Evolutionary conservation across 2,888 invertebrate genomes (phyloP).

Genomic region (Trissolcus brochymenae): DNA sequence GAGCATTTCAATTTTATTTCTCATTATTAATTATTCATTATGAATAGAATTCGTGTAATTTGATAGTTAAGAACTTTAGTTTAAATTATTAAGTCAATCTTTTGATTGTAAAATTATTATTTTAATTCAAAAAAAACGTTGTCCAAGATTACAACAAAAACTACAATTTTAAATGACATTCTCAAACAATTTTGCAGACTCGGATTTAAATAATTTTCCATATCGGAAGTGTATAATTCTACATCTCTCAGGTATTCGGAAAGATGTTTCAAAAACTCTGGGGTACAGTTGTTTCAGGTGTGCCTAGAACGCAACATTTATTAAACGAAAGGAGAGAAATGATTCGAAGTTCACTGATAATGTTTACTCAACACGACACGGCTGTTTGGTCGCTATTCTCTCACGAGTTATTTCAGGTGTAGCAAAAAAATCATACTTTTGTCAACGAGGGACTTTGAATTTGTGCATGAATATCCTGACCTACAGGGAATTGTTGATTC

Average conservation of each 20-base stretch:
- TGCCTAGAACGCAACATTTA: conserved; percentile 27
- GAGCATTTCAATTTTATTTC: no score
- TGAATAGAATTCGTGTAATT: no score
- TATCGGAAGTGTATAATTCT: no score
- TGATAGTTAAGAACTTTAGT: no score
- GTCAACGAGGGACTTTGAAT: conserved; percentile 61
- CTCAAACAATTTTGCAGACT: no score
- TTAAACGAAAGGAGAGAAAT: conserved; percentile 46
- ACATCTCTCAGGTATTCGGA: conserved; percentile 7
- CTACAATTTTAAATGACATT: no score
- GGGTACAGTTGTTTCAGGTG: conserved; percentile 57
- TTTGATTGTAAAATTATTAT: no score
- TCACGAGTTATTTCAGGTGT: conserved; percentile 72
- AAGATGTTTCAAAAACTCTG: conserved; percentile 32
- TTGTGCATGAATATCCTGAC: conserved; percentile 56
- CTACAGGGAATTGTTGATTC: conserved; percentile 54
- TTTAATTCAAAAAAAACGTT: no score
- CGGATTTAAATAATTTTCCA: no score
- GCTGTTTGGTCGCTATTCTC: conserved; percentile 67
- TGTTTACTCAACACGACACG: conserved; percentile 68
- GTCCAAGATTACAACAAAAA: no score
- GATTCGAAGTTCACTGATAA: conserved; percentile 65
- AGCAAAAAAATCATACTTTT: conserved; percentile 63
- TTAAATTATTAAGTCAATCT: no score
- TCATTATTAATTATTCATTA: no score